These are phyloP conservation scores for Pogonocherus hispidulus DNA, from an alignment of 2,888 invertebrate species.

Conservation along the genomic window DNA sequence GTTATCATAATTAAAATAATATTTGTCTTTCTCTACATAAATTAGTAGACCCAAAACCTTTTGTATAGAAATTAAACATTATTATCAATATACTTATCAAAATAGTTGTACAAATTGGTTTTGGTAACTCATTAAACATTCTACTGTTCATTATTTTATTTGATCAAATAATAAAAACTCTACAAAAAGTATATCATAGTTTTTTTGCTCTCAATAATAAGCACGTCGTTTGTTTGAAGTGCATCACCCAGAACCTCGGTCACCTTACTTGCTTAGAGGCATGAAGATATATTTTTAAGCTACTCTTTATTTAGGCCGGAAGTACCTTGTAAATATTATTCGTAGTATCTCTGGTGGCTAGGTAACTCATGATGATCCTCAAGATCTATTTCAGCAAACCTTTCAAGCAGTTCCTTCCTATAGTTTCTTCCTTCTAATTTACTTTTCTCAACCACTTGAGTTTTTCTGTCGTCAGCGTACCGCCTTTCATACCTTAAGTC, in stretches of 20 bases:
- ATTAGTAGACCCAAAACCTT: too few relatives aligned
- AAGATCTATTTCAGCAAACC: conserved; percentile 67
- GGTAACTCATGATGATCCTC: conserved; percentile 66
- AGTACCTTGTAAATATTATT: conserved; percentile 49
- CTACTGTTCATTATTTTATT: too few relatives aligned
- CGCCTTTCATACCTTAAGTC: conserved; percentile 46
- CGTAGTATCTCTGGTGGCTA: conserved; percentile 66
- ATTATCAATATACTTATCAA: too few relatives aligned
- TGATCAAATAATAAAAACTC: too few relatives aligned
- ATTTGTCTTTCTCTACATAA: too few relatives aligned
- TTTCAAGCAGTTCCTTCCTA: conserved; percentile 65
- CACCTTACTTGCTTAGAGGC: conserved; percentile 14
- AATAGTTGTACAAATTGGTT: too few relatives aligned
- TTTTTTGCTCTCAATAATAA: too few relatives aligned
- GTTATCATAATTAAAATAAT: too few relatives aligned
- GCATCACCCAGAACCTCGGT: neutral
- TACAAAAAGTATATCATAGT: too few relatives aligned
- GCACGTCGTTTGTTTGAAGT: neutral
- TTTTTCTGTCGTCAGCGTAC: conserved; percentile 52
- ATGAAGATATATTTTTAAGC: neutral
- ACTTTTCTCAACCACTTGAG: conserved; percentile 50
- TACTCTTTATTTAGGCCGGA: conserved; percentile 29
- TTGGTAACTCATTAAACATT: too few relatives aligned
- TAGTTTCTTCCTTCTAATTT: conserved; percentile 66
- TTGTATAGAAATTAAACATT: too few relatives aligned